Conservation (phyloP, 2,888 invertebrate genomes). For the Chrysodeixis includens region DNA sequence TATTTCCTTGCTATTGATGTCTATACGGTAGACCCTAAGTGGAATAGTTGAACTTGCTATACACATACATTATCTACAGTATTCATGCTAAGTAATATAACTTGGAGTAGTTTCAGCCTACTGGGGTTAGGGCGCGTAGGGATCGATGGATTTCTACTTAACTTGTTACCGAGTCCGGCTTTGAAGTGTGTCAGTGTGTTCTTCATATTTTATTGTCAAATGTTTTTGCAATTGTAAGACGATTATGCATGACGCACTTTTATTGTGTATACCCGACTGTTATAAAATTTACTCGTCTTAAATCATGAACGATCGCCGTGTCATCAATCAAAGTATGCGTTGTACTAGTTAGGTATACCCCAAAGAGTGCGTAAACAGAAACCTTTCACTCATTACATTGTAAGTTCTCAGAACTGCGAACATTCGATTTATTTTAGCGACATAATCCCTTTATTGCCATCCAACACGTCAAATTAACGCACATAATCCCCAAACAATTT, state of each 20-base stretch:
- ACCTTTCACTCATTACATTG: not conserved
- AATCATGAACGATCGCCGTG: not conserved
- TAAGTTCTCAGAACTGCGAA: conserved; percentile 7
- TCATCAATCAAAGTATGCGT: not conserved
- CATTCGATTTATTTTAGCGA: conserved; percentile 7
- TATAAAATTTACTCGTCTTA: not conserved
- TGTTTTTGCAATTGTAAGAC: not conserved
- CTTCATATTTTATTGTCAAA: not conserved
- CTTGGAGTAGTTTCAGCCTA: conserved; percentile 53
- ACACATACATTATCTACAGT: conserved; percentile 39
- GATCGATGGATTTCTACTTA: conserved; percentile 6
- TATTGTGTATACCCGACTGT: not conserved
- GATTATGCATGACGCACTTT: conserved; percentile 1
- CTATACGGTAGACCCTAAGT: conserved; percentile 50
- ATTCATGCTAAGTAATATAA: conserved; percentile 53
- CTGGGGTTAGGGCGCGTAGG: conserved; percentile 32
- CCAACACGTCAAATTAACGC: conserved; percentile 9
- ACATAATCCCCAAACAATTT: conserved; percentile 18
- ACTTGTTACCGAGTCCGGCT: not conserved
- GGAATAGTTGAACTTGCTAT: conserved; percentile 56
- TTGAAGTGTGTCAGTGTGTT: not conserved
- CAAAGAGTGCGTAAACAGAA: not conserved
- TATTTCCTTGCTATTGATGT: conserved; percentile 66
- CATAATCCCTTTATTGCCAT: not conserved
- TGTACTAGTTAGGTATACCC: not conserved